Evolutionary conservation across 1,140 invertebrate species (phyloP).

Genomic region (Drosophila varians): DNA sequence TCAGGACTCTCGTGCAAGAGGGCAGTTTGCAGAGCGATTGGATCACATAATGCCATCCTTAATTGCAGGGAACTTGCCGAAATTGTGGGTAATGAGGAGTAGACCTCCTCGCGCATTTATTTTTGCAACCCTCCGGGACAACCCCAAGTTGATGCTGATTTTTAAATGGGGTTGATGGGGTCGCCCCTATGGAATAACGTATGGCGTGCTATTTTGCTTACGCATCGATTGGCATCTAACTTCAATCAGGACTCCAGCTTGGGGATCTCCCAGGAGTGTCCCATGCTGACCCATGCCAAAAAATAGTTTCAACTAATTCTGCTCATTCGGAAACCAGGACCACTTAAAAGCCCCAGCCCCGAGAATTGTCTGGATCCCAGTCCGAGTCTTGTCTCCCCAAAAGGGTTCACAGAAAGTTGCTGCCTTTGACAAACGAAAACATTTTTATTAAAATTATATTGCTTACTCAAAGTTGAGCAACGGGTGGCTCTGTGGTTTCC

Average conservation of each 20-base stretch:
- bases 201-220: slow-evolving; percentile 61
- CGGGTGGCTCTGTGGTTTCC: slow-evolving; percentile 19
- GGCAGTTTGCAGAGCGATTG: slow-evolving; percentile 35
- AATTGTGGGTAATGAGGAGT: slow-evolving; percentile 32
- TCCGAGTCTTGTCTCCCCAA: slow-evolving; percentile 31
- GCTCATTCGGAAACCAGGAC: slow-evolving; percentile 44
- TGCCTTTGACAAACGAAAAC: slow-evolving; percentile 50
- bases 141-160: slow-evolving; percentile 18
- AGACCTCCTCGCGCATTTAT: neutral
- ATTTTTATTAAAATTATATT: slow-evolving; percentile 79
- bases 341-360: slow-evolving; percentile 31
- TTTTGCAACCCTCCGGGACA: slow-evolving; percentile 48
- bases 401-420: slow-evolving; percentile 57
- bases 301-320: slow-evolving; percentile 41
- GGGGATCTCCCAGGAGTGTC: slow-evolving; percentile 25
- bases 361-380: slow-evolving; percentile 10
- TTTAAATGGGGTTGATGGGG: slow-evolving; percentile 3
- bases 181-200: slow-evolving; percentile 42
- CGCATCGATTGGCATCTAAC: slow-evolving; percentile 70
- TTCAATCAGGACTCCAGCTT: slow-evolving; percentile 38
- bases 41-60: slow-evolving; percentile 55
- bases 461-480: slow-evolving; percentile 38
- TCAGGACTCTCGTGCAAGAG: slow-evolving; percentile 20
- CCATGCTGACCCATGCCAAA: slow-evolving; percentile 33
- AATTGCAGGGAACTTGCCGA: slow-evolving; percentile 68